These are phyloP conservation scores for Callyntrura guangdongensis DNA, from an alignment of 2,888 invertebrate genomes.

Conservation along the genomic window DNA sequence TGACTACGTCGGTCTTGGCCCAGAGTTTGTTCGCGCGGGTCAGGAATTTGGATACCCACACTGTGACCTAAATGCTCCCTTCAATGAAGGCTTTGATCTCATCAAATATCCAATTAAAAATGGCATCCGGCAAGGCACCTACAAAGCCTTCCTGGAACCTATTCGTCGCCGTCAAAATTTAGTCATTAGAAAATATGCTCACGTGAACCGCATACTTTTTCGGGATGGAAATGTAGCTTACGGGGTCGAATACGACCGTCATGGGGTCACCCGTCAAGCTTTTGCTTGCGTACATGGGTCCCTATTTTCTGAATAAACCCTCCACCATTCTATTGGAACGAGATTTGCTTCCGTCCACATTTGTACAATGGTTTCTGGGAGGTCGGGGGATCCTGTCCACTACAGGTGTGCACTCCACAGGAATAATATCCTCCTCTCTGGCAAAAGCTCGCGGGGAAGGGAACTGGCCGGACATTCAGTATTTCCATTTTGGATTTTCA, in stretches of 20 bases:
- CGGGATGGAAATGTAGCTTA: constrained; percentile 40
- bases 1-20: not conserved
- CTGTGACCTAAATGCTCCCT: constrained; percentile 54
- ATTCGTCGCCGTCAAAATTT: not conserved
- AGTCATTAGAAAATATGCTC: constrained; percentile 54
- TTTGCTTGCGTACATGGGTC: constrained; percentile 76
- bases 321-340: constrained; percentile 63
- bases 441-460: constrained; percentile 82
- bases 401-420: constrained; percentile 75
- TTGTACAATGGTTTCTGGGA: constrained; percentile 71
- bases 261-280: constrained; percentile 1
- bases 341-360: constrained; percentile 73
- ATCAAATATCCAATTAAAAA: constrained; percentile 33
- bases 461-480: constrained; percentile 82
- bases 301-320: constrained; percentile 76
- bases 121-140: constrained; percentile 30
- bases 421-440: constrained; percentile 69
- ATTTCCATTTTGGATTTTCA: constrained; percentile 29
- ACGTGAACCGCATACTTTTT: too few relatives aligned
- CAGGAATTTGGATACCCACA: constrained; percentile 29
- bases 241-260: constrained; percentile 60
- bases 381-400: constrained; percentile 76
- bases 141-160: constrained; percentile 49
- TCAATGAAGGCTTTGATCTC: constrained; percentile 39
- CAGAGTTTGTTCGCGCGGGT: constrained; percentile 14